Evolutionary conservation across 2,797 vertebrate genomes (phyloP).

Genomic region (Rhincodon typus): DNA sequence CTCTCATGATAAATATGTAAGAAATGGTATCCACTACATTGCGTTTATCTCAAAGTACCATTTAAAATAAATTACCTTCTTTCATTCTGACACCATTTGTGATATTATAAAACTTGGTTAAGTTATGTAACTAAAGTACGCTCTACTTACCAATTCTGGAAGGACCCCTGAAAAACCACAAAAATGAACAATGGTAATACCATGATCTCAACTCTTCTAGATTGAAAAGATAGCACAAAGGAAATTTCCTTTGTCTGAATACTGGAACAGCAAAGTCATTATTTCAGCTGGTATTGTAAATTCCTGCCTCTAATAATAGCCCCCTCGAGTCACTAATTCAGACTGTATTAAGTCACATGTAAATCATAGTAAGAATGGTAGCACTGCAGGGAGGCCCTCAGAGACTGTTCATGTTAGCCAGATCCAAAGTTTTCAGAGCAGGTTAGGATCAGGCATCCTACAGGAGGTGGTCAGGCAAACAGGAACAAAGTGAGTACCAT

Average conservation of each 20-base stretch:
- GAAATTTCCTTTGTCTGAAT: neutral
- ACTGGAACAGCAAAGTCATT: neutral
- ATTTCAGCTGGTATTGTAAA: neutral
- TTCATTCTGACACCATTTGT: neutral
- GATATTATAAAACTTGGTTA: neutral
- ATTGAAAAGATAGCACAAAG: neutral
- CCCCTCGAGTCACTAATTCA: neutral
- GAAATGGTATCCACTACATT: neutral
- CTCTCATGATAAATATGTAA: neutral
- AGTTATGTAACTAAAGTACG: neutral
- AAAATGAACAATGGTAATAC: neutral
- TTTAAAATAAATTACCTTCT: neutral
- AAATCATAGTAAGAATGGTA: neutral
- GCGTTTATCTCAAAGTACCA: neutral
- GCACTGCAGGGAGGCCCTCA: too few species aligned
- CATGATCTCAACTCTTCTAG: neutral
- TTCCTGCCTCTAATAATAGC: neutral
- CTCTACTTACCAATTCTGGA: neutral
- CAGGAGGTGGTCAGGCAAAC: too few species aligned
- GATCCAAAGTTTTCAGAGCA: too few species aligned
- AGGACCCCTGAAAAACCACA: neutral
- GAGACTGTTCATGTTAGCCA: too few species aligned
- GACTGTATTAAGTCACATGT: neutral
- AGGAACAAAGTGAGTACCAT: too few species aligned
- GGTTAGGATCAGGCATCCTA: too few species aligned